Base-by-base conservation (phyloP, 2,797 vertebrate species). In the Sebastes glaucus region DNA sequence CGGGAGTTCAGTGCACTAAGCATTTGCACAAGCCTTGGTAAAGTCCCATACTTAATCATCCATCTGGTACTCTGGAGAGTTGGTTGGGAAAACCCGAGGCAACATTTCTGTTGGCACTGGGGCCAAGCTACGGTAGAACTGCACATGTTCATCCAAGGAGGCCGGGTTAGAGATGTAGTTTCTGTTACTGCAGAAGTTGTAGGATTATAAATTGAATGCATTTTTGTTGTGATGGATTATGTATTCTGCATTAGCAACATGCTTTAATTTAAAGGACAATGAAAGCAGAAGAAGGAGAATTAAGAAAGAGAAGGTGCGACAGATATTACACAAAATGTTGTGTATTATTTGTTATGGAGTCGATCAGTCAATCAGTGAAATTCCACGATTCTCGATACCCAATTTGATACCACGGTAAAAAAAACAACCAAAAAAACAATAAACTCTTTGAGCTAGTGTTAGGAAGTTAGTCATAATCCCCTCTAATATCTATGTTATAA, bases 21-120 rank as follows among this genome's bases (percentile, higher is more conserved):
- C 89, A 91, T 94, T 94, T 93, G 90, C 88, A 93, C 91, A 94
- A 93, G 94, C 86, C 84, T 91, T 69, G 63, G 92, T 93, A 94
- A 95, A 94, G 88, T 93, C 90, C 87, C 87, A 79, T 88, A 94
- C 88, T 96, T 94, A 95, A 94, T 95, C 95, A 95, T 95, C 85
- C 91, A 91, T 92, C 91, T 91, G 83, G 89, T 92, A 77, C 93
- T 93, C 90, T 81, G 46, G 94, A 93, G 93, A 94, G 71, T 59
- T 76, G 62, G 80, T 71, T 80, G 83, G 83, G 91, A 93, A 91
- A 93, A 92, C 85, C 87, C 87, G 76, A 89, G 76, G 82, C 86
- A 89, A 90, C 76, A 73, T 81, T 84, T 77, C 60, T 86, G 85
- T 85, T 86, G 80, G 89, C 74, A 84, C 74, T 4, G 83, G 78